These are phyloP conservation scores for Hanleya hanleyi DNA, from an alignment of 2,888 invertebrate species.

Conservation along the genomic window DNA sequence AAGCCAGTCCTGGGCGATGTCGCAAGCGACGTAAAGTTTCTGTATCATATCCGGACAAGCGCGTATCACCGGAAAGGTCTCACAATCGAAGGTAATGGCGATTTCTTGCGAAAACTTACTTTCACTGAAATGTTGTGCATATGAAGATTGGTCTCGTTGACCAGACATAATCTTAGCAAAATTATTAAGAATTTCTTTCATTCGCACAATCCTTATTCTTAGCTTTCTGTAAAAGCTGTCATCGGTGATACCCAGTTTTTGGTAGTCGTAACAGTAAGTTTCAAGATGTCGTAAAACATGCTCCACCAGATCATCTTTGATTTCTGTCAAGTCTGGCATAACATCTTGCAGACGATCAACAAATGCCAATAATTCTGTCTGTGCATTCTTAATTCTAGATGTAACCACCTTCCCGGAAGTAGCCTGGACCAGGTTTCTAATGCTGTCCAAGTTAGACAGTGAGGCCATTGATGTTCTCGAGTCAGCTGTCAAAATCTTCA, in stretches of 20 bases:
- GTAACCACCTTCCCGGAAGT: neutral
- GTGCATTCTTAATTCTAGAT: neutral
- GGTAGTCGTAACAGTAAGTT: constrained; percentile 21
- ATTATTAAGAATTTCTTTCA: constrained; percentile 8
- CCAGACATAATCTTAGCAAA: constrained; percentile 4
- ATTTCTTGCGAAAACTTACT: constrained; percentile 20
- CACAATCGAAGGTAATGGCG: constrained; percentile 16
- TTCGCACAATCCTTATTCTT: neutral
- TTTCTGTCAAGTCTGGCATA: neutral
- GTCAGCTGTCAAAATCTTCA: neutral
- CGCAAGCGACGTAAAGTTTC: constrained; percentile 17
- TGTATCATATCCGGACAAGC: constrained; percentile 18
- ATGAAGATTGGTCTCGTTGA: neutral
- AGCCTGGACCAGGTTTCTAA: neutral
- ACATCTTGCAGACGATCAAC: neutral
- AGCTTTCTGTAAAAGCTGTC: constrained; percentile 20
- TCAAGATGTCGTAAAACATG: constrained; percentile 14
- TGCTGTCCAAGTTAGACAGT: neutral
- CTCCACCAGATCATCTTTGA: neutral
- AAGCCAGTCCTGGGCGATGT: constrained; percentile 24
- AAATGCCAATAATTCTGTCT: neutral
- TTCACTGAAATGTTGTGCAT: constrained; percentile 13
- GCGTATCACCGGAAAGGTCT: constrained; percentile 14
- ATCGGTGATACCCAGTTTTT: constrained; percentile 19
- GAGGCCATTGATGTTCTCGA: neutral